Conservation (phyloP, 2,113 vertebrate species). For the Perca schrenkii region DNA sequence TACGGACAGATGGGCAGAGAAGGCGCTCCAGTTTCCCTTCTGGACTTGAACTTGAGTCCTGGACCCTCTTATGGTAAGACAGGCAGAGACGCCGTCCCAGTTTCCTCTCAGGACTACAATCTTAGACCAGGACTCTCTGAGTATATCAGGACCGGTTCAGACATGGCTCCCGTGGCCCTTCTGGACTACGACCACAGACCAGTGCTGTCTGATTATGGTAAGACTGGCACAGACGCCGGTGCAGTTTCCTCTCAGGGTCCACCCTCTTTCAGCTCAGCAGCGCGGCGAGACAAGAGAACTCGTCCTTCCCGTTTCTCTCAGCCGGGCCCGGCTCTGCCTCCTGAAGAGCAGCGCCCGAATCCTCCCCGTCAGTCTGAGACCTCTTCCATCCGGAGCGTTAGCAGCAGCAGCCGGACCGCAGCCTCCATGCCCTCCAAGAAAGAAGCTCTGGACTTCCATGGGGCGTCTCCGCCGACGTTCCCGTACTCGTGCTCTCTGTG, state of each 20-base stretch:
- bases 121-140: background rate
- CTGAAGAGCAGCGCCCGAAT: background rate
- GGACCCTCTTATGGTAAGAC: slow-evolving; percentile 17
- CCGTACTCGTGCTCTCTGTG: slow-evolving; percentile 81
- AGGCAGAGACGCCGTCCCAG: background rate
- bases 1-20: background rate
- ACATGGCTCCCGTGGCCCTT: background rate
- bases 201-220: slow-evolving; percentile 27
- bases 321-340: background rate
- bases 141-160: background rate
- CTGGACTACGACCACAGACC: slow-evolving; percentile 45
- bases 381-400: slow-evolving; percentile 5
- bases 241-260: slow-evolving; percentile 1
- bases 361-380: background rate
- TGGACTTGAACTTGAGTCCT: slow-evolving; percentile 46
- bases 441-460: slow-evolving; percentile 78
- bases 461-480: slow-evolving; percentile 59
- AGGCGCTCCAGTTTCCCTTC: background rate
- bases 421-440: slow-evolving; percentile 46
- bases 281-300: background rate
- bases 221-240: background rate
- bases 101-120: slow-evolving; percentile 8
- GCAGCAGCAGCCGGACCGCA: background rate
- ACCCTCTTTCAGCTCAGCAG: slow-evolving; percentile 24
- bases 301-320: slow-evolving; percentile 20